Evolutionary conservation across 2,113 vertebrate species (phyloP), one percentile per base, ranked within the genome.

Genomic region (Rutilus rutilus): DNA sequence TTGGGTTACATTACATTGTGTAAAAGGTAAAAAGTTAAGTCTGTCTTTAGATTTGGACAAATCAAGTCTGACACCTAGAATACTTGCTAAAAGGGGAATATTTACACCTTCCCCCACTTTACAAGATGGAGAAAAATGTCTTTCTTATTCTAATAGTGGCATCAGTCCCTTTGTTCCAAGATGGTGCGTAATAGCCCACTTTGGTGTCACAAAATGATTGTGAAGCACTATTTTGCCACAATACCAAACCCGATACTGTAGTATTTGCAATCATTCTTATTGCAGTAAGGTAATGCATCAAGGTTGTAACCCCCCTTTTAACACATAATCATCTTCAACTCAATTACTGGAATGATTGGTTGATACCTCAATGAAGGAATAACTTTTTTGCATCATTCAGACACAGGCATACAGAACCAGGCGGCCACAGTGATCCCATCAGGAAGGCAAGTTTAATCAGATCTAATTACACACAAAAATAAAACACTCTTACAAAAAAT

Each of bases 401-500:
- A 59, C 84, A 42, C 57, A 89, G 79, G 86, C 78, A 87, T 27
- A 86, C 52, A 86, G 5, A 93, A 91, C 91, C 94, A 91, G 89
- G 86, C 92, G 50, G 79, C 89, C 87, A 90, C 92, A 67, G 78
- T 91, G 87, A 90, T 91, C 92, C 91, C 93, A 94, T 94, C 94
- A 93, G 92, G 93, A 93, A 90, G 93, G 90, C 85, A 89, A 92
- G 90, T 95, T 95, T 95, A 94, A 94, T 94, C 92, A 92, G 90
- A 94, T 92, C 93, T 93, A 94, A 94, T 93, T 89, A 94, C 92
- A 95, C 94, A 95, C 92, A 94, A 94, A 95, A 94, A 95, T 95
- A 94, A 95, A 94, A 94, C 93, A 94, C 94, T 94, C 93, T 94
- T 94, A 93, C 93, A 95, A 95, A 84, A 90, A 95, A 94, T 93